phyloP scores from a whole-genome alignment of 2,797 vertebrate genomes.

The Pempheris klunzingeri region DNA sequence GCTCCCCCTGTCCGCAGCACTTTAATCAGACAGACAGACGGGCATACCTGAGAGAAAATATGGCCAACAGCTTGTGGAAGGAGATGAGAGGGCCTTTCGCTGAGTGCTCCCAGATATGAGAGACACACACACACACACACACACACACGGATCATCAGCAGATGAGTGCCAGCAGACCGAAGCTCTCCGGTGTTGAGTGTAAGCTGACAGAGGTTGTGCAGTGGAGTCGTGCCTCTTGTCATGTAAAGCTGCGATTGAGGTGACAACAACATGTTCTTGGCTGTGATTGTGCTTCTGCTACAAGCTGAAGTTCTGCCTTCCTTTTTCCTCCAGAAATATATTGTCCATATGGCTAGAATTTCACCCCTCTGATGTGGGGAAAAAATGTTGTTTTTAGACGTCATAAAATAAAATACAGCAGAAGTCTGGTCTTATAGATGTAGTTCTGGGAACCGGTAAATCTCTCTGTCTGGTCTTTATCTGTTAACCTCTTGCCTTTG shows the following conservation, averaged over 20 bases:
- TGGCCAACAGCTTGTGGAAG: constrained; percentile 40
- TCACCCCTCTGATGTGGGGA: constrained; percentile 29
- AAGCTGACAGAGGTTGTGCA: constrained; percentile 24
- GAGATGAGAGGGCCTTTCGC: constrained; percentile 61
- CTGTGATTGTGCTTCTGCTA: not conserved
- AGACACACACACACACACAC: constrained; percentile 2
- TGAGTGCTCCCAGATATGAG: constrained; percentile 66
- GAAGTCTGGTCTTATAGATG: constrained; percentile 9
- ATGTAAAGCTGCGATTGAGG: constrained; percentile 5
- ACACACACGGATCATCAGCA: not conserved
- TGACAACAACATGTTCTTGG: not conserved
- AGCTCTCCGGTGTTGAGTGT: constrained; percentile 22
- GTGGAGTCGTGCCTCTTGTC: constrained; percentile 1
- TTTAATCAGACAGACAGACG: constrained; percentile 48
- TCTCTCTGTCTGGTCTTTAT: constrained; percentile 16
- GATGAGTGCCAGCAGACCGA: constrained; percentile 31
- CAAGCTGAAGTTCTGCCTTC: not conserved
- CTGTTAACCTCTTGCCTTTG: constrained; percentile 47
- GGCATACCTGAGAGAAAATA: constrained; percentile 62
- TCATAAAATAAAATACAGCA: constrained; percentile 8
- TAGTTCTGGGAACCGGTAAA: constrained; percentile 12
- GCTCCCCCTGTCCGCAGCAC: constrained; percentile 6
- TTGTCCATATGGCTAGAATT: not conserved
- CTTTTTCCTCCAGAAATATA: not conserved
- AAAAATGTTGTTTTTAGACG: constrained; percentile 18